phyloP scores from a whole-genome alignment of 2,888 invertebrate genomes.

The Tiphia femorata region DNA sequence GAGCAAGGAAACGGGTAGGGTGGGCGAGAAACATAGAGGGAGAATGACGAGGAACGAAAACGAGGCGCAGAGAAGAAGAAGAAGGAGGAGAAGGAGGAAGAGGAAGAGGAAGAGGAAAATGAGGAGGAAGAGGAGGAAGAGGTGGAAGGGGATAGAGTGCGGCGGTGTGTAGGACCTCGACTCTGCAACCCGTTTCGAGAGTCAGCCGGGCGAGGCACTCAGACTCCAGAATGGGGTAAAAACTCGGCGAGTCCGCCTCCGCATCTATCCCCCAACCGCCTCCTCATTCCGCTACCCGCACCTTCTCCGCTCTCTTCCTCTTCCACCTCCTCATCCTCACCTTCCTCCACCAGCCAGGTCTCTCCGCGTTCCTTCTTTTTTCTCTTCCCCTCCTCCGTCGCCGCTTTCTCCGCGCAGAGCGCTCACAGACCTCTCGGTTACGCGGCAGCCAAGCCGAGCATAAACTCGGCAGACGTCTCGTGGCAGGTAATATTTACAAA shows the following conservation, averaged over 20 bases:
- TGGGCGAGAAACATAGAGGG: slow-evolving; percentile 6
- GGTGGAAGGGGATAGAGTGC: slow-evolving; percentile 21
- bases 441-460: slow-evolving; percentile 60
- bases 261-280: slow-evolving; percentile 13
- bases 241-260: slow-evolving; percentile 61
- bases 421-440: slow-evolving; percentile 51
- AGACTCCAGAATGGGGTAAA: slow-evolving; percentile 65
- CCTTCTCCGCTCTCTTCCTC: background rate
- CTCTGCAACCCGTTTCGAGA: slow-evolving; percentile 63
- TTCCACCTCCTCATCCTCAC: slow-evolving; percentile 4
- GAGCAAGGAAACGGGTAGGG: slow-evolving; percentile 23
- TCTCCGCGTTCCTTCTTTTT: slow-evolving; percentile 14
- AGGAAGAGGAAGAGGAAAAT: slow-evolving; percentile 7
- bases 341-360: slow-evolving; percentile 9
- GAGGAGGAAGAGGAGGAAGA: slow-evolving; percentile 25
- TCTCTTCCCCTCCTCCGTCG: background rate
- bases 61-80: background rate
- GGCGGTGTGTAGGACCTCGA: slow-evolving; percentile 41
- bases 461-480: slow-evolving; percentile 60
- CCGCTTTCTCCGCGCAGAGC: slow-evolving; percentile 48
- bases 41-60: slow-evolving; percentile 10
- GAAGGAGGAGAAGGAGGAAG: background rate
- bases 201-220: slow-evolving; percentile 65
- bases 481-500: slow-evolving; percentile 63
- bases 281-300: background rate